These are phyloP conservation scores for Sebastes minor DNA, from an alignment of 2,797 vertebrate genomes.

Conservation along the genomic window DNA sequence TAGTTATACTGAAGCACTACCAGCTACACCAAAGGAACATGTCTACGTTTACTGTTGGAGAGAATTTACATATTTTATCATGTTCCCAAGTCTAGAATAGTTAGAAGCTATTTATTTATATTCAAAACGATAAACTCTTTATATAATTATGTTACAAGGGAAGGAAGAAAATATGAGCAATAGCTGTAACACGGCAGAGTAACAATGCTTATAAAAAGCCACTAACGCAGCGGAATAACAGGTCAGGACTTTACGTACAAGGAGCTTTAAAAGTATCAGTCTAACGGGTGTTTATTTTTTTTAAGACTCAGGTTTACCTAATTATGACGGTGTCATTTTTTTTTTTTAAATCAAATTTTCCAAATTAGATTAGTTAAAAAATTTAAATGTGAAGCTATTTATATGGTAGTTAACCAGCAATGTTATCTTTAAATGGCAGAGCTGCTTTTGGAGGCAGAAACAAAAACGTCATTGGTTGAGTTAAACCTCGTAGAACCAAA, in stretches of 20 bases:
- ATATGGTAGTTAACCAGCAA: not conserved
- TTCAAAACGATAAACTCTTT: not conserved
- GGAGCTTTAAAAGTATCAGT: not conserved
- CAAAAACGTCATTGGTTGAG: not conserved
- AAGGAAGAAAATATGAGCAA: not conserved
- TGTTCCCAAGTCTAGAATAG: not conserved
- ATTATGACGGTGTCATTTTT: not conserved
- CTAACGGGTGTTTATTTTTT: not conserved
- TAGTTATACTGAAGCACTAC: not conserved
- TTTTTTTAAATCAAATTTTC: not conserved
- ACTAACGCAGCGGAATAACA: not conserved
- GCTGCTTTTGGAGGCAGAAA: not conserved
- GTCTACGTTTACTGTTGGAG: not conserved
- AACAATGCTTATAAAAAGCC: not conserved
- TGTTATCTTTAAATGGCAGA: not conserved
- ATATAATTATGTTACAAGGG: not conserved
- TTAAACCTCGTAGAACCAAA: not conserved
- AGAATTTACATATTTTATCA: not conserved
- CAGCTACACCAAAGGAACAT: conserved; percentile 38
- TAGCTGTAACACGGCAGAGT: not conserved
- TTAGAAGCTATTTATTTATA: conserved; percentile 5
- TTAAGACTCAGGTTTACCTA: conserved; percentile 10
- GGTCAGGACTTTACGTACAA: not conserved
- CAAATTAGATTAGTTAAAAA: not conserved
- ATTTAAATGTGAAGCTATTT: not conserved